Evolutionary conservation across 2,797 vertebrate genomes (phyloP), one percentile per base, ranked within the genome.

Genomic region (Lithobates pipiens): DNA sequence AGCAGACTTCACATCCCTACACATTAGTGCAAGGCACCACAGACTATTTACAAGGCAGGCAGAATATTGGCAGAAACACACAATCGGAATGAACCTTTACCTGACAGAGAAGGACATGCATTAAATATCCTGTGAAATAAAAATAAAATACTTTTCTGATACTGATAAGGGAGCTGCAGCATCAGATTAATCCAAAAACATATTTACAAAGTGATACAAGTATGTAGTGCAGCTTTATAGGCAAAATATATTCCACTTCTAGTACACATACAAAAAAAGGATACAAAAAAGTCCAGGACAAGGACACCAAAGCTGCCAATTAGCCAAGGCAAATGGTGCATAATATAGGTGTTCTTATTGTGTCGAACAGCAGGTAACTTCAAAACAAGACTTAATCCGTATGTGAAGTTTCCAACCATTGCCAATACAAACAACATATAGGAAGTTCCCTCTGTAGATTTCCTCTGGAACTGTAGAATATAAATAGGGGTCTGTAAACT

Each of bases 281-380:
- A 95, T 93, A 94, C 91, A 83, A 95, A 92, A 88, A 92, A 80
- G 27, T 95, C 92, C 0, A 95, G 91, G 68, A 96, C 75, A n/a
- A 94, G 89, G 80, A 94, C 92, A 74, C 93, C 94, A 72, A 95
- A 91, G 88, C 93, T 95, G 80, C 91, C 93, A 23, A 94, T 91
- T 46, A 96, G 89, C 94, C 95, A 95, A 13, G 93, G 92, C 85
- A 95, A 89, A 87, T 93, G 93, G 86, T 93, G 92, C 73, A 92
- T 61, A 83, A 95, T 91, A 89, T 92, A 94, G 29, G 84, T 81
- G 21, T 78, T 88, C 69, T 27, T 88, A 79, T 89, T 90, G 32
- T 89, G 88, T 71, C 84, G 70, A 9, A 92, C 54, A 5, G 91
- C 84, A n/a, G 92, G 94, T 54, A 91, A 90, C 83, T 95, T 94